These are phyloP conservation scores for Lathamus discolor DNA, from an alignment of 2,113 vertebrate species.

Conservation along the genomic window DNA sequence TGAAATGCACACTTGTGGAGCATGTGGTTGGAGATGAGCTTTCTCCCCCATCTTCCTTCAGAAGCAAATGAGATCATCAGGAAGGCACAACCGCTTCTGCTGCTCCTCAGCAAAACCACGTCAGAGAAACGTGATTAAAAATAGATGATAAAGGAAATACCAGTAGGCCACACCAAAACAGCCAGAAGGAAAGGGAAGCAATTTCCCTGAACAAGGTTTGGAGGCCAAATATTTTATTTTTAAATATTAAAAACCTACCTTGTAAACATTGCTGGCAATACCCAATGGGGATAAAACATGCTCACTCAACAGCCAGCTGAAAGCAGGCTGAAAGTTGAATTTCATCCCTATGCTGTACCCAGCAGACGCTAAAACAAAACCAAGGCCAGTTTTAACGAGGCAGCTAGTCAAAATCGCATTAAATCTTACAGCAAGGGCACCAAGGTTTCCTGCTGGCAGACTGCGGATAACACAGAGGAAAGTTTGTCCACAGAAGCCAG, in stretches of 20 bases:
- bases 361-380: neutral
- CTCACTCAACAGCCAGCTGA: neutral
- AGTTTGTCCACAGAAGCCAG: neutral
- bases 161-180: neutral
- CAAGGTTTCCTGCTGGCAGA: neutral
- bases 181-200: neutral
- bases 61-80: neutral
- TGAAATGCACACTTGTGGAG: neutral
- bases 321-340: neutral
- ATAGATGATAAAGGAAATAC: slow-evolving; percentile 43
- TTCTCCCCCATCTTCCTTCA: neutral
- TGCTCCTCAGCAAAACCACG: neutral
- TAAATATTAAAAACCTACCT: neutral
- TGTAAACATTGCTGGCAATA: neutral
- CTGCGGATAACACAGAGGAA: accelerated
- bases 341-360: neutral
- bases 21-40: accelerated
- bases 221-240: neutral
- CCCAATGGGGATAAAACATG: neutral
- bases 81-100: neutral
- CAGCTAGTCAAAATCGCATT: neutral
- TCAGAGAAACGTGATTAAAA: neutral
- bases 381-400: neutral
- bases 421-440: neutral
- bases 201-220: neutral